A percentile compares a stretch with the other conserved stretches of the same genome.
Conservation (phyloP, 2,888 invertebrate species). For the Mesorhabditis belari region DNA sequence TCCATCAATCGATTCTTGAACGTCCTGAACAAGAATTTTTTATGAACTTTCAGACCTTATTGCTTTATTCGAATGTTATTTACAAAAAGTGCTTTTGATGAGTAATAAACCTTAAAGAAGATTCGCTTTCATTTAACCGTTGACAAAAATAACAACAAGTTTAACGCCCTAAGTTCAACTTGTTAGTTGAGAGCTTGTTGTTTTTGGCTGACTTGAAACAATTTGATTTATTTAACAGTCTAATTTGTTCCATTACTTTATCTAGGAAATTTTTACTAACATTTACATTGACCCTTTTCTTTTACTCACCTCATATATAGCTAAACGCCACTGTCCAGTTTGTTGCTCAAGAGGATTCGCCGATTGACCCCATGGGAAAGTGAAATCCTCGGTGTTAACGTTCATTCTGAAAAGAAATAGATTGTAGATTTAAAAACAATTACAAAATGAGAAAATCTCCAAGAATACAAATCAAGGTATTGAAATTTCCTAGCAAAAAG, state of each 20-base stretch:
- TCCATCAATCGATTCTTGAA: constrained; percentile 44
- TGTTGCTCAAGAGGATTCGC: constrained; percentile 45
- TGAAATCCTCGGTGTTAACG: constrained; percentile 47
- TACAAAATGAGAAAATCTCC: neutral
- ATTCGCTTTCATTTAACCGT: too few species aligned
- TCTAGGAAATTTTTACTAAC: neutral
- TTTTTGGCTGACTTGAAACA: neutral
- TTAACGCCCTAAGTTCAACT: too few species aligned
- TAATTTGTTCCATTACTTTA: neutral
- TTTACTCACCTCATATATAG: constrained; percentile 19
- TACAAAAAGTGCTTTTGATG: too few species aligned
- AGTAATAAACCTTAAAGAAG: too few species aligned
- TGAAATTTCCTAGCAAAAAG: too few species aligned
- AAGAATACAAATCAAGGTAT: neutral
- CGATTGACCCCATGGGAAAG: constrained; percentile 48
- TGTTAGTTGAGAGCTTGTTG: too few species aligned
- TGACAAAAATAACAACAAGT: too few species aligned
- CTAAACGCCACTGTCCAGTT: constrained; percentile 39
- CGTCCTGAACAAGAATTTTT: constrained; percentile 38
- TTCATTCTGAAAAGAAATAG: constrained; percentile 32
- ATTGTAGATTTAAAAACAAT: neutral
- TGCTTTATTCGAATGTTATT: too few species aligned
- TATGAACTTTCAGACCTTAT: neutral
- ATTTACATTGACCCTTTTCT: neutral
- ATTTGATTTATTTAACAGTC: neutral